Evolutionary conservation across 2,888 invertebrate species (phyloP), one percentile per base, ranked within the genome.

Genomic region (Belgica antarctica): DNA sequence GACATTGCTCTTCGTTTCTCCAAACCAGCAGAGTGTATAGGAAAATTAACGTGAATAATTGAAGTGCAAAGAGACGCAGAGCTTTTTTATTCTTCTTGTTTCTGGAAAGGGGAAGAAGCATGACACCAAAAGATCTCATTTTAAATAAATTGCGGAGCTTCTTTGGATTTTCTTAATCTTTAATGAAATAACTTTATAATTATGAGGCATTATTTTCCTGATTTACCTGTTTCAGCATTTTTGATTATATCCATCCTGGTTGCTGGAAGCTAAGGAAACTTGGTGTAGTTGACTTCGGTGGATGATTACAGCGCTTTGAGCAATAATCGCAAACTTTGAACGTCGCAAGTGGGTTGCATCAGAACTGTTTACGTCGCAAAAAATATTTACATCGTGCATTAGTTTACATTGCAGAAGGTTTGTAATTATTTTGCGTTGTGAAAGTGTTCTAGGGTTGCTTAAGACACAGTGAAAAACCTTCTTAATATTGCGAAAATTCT

Each of bases 11-110:
- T 52, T 22, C 22, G 7, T 22, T 12, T 52, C 52, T 22, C 17
- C 22, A 4, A 17, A n/a, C 7, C 17, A 19, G 17, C 5, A 34
- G 34, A 7, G 34, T 34, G 10, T 41, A 15, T 41, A 41, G 12
- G 52, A 52, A n/a, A 52, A 52, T 52, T 52, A 52, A n/a, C 5
- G 52, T 52, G 52, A 52, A 52, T 52, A 52, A 52, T 52, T 52
- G 52, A 52, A 52, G 22, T 22, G 52, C 52, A 52, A 52, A 52
- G 52, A 52, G 52, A 19, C 52, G 52, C 34, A 52, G 22, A 52
- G 52, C 3, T 8, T 52, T 41, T 52, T 52, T 52, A 17, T 52
- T 52, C 19, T 19, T 7, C 52, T 52, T 52, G 22, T 22, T n/a
- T 52, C 52, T 19, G n/a, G 22, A 17, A 52, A 22, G 52, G 22